Conservation (phyloP, 2,797 vertebrate genomes). For the Pipistrellus pygmaeus region DNA sequence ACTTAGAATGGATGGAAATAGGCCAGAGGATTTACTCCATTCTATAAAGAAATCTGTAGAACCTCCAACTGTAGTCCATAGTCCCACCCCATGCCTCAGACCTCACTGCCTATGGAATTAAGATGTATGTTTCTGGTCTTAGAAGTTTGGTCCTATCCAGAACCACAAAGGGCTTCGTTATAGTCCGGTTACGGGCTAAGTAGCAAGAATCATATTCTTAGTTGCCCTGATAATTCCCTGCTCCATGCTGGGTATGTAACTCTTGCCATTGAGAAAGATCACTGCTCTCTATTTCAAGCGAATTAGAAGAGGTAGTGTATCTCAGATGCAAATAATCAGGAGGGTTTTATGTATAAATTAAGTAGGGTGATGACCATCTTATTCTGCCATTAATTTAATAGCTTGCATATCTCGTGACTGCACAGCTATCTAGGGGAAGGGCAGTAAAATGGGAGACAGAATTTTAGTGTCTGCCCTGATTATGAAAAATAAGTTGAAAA, state of each 20-base stretch:
- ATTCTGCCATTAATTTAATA: not conserved
- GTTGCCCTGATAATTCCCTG: not conserved
- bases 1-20: not conserved
- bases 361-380: not conserved
- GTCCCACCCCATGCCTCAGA: not conserved
- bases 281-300: not conserved
- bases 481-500: constrained; percentile 28
- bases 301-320: not conserved
- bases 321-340: not conserved
- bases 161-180: not conserved
- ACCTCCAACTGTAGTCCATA: not conserved
- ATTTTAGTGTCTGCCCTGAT: not conserved
- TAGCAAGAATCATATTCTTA: not conserved
- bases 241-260: not conserved
- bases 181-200: not conserved
- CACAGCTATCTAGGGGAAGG: not conserved
- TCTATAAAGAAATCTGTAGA: not conserved
- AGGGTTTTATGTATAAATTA: not conserved
- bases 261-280: not conserved
- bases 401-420: not conserved
- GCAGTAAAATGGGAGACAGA: not conserved
- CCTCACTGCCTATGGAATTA: not conserved
- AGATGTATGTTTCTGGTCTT: not conserved
- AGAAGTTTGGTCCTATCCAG: not conserved
- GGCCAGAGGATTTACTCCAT: not conserved